A percentile compares a stretch with the other conserved stretches of the same genome.
Conservation (phyloP, 2,888 invertebrate genomes). For the Cistogaster globosa region DNA sequence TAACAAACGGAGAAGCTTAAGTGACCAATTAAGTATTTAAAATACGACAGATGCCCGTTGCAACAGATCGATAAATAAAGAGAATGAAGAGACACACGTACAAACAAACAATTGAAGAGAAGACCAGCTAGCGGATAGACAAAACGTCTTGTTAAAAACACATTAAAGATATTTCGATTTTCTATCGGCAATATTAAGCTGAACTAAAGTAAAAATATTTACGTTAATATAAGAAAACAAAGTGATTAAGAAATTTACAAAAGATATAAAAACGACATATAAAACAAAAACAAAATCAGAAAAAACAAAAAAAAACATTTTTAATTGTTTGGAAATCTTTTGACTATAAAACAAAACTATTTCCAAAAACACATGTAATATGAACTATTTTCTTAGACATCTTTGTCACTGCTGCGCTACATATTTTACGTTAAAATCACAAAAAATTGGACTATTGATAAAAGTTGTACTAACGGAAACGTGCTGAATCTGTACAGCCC, state of each 20-base stretch:
- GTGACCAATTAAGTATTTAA: constrained; percentile 64
- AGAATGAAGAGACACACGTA: constrained; percentile 1
- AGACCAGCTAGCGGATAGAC: neutral
- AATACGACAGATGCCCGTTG: constrained; percentile 41
- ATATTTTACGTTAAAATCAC: too few relatives aligned
- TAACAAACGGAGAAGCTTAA: constrained; percentile 57
- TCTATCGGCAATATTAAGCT: constrained; percentile 16
- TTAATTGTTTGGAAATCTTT: too few relatives aligned
- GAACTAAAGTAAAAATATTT: constrained; percentile 29
- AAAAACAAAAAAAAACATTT: neutral
- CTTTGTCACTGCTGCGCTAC: too few relatives aligned
- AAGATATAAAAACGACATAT: neutral
- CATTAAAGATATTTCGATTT: constrained; percentile 33
- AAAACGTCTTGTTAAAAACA: constrained; percentile 36
- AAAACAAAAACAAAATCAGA: neutral
- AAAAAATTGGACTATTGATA: too few relatives aligned
- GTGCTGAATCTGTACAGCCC: too few relatives aligned
- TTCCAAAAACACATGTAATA: too few relatives aligned
- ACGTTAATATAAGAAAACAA: constrained; percentile 24
- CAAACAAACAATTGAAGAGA: neutral
- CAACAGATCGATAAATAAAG: constrained; percentile 8
- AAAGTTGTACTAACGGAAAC: too few relatives aligned
- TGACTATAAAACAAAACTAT: too few relatives aligned
- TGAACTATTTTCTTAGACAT: too few relatives aligned
- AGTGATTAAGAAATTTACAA: constrained; percentile 36